phyloP scores from a whole-genome alignment of 2,888 invertebrate genomes.

The Tineola bisselliella region DNA sequence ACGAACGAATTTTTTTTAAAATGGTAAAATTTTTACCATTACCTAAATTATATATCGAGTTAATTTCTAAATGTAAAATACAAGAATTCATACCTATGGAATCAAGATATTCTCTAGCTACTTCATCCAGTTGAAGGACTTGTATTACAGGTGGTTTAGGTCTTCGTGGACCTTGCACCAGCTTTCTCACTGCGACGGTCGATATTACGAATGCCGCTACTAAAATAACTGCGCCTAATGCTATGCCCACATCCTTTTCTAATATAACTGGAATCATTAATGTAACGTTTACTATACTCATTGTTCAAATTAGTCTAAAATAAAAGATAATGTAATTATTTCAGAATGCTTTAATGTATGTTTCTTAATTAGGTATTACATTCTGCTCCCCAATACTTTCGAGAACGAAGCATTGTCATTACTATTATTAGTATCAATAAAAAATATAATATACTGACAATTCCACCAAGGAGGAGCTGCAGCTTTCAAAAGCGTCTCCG shows the following conservation, averaged over 20 bases:
- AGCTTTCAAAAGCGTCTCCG: constrained; percentile 41
- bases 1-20: too few relatives aligned
- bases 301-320: too few relatives aligned
- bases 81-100: constrained; percentile 53
- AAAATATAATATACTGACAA: constrained; percentile 30
- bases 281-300: too few relatives aligned
- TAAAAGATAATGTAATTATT: too few relatives aligned
- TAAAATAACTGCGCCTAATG: constrained; percentile 46
- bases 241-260: constrained; percentile 52
- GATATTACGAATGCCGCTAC: constrained; percentile 45
- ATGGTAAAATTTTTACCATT: too few relatives aligned
- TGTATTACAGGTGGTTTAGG: constrained; percentile 46
- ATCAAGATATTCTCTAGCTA: constrained; percentile 50
- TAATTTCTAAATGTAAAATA: too few relatives aligned
- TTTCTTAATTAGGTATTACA: too few relatives aligned
- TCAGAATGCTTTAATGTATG: too few relatives aligned
- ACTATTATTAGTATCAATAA: too few relatives aligned
- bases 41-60: too few relatives aligned
- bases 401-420: too few relatives aligned
- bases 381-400: too few relatives aligned
- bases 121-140: constrained; percentile 53
- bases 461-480: constrained; percentile 54
- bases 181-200: constrained; percentile 33
- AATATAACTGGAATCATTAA: constrained; percentile 36
- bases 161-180: constrained; percentile 35